Conservation (phyloP, 2,113 vertebrate genomes). For the Phasianus colchicus region DNA sequence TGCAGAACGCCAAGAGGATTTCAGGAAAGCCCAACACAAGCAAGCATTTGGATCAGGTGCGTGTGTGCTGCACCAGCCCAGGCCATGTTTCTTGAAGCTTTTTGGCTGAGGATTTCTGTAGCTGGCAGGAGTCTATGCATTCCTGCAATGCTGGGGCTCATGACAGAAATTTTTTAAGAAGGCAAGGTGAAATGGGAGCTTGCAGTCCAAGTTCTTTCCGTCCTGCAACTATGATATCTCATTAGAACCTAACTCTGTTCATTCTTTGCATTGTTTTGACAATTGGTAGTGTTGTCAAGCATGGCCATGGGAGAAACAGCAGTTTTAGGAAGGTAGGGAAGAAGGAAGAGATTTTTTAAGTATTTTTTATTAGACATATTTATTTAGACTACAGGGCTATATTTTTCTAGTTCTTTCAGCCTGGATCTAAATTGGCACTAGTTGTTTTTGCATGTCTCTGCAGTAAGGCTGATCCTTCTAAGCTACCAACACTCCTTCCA, state of each 20-base stretch:
- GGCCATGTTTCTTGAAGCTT: conserved; percentile 2
- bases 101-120: not conserved
- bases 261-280: not conserved
- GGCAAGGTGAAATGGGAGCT: not conserved
- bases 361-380: not conserved
- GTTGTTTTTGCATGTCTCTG: not conserved
- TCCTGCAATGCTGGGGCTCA: not conserved
- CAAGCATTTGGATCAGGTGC: conserved; percentile 88
- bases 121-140: not conserved
- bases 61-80: conserved; percentile 69
- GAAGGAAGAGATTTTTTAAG: not conserved
- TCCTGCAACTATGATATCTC: not conserved
- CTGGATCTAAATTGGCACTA: not conserved
- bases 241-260: not conserved
- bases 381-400: not conserved
- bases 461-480: not conserved
- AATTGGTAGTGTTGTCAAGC: not conserved
- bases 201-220: not conserved
- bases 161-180: not conserved
- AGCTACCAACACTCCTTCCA: not conserved
- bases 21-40: conserved; percentile 88
- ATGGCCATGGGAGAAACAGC: not conserved
- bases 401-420: conserved; percentile 8
- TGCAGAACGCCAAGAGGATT: conserved; percentile 88
- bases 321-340: not conserved